Percentiles rank a stretch among this genome's conserved stretches.
phyloP scores from a whole-genome alignment of 2,113 vertebrate genomes.

The Desmodus rotundus region DNA sequence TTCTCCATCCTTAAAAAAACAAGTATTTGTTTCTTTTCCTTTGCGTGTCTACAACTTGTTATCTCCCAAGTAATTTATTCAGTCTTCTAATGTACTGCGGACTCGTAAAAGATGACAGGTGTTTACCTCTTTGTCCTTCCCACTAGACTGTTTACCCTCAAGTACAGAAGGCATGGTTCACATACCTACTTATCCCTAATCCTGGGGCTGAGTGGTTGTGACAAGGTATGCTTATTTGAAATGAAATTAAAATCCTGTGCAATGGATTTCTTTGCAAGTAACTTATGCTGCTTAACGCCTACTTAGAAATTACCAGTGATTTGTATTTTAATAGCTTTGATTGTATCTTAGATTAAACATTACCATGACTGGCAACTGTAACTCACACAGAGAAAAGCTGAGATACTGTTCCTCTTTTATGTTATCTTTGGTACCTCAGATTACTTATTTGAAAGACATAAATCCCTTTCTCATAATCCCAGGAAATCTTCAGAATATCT shows the following conservation, averaged over 20 bases:
- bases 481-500: constrained; percentile 10
- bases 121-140: not conserved
- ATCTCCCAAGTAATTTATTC: not conserved
- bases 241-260: constrained; percentile 13
- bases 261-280: constrained; percentile 21
- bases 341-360: constrained; percentile 33
- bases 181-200: not conserved
- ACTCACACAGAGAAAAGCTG: not conserved
- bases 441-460: constrained; percentile 16
- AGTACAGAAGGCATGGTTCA: not conserved
- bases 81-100: not conserved
- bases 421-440: constrained; percentile 9
- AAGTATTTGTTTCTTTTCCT: not conserved
- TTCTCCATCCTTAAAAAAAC: not conserved
- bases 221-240: not conserved
- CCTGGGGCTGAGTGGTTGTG: not conserved
- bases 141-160: not conserved
- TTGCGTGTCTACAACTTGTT: not conserved
- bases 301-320: not conserved
- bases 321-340: not conserved
- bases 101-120: not conserved
- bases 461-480: not conserved
- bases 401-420: not conserved
- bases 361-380: not conserved
- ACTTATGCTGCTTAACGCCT: not conserved